Evolutionary conservation across 2,888 invertebrate species (phyloP).

Genomic region (Ashinkailepas kermadecensis): DNA sequence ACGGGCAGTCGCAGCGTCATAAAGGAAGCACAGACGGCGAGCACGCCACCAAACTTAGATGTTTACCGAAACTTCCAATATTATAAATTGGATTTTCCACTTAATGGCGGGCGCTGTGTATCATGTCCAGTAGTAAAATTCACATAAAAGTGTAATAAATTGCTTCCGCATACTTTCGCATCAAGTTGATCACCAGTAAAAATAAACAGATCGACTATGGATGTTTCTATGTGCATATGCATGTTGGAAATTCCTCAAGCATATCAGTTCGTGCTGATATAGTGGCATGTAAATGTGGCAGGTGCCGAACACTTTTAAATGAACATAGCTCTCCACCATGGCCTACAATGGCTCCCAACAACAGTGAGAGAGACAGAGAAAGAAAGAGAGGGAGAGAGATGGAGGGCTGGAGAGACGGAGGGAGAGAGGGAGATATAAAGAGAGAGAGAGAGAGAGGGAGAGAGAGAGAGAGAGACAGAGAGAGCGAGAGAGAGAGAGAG

Average conservation of each 20-base stretch:
- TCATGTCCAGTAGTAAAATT: slow-evolving; percentile 6
- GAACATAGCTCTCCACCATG: too few relatives aligned
- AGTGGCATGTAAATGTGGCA: too few relatives aligned
- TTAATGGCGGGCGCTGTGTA: background rate
- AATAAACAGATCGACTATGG: too few relatives aligned
- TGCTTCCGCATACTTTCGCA: background rate
- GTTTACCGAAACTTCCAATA: slow-evolving; percentile 14
- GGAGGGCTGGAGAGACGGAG: too few relatives aligned
- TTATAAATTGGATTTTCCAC: slow-evolving; percentile 13
- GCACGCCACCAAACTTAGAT: background rate
- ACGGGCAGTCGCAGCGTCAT: background rate
- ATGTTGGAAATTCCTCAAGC: background rate
- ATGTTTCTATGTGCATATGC: background rate
- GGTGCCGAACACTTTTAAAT: too few relatives aligned
- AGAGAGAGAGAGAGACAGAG: too few relatives aligned
- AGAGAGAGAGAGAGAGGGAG: too few relatives aligned
- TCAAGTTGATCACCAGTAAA: background rate
- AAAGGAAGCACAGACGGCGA: background rate
- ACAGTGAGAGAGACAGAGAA: too few relatives aligned
- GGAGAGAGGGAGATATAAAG: too few relatives aligned
- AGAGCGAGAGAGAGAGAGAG: too few relatives aligned
- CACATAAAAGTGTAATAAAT: slow-evolving; percentile 15
- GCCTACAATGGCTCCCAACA: too few relatives aligned
- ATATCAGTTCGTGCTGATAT: background rate
- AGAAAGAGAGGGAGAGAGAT: too few relatives aligned